These are phyloP conservation scores for Limnephilus marmoratus DNA, from an alignment of 2,888 invertebrate species.

Conservation along the genomic window DNA sequence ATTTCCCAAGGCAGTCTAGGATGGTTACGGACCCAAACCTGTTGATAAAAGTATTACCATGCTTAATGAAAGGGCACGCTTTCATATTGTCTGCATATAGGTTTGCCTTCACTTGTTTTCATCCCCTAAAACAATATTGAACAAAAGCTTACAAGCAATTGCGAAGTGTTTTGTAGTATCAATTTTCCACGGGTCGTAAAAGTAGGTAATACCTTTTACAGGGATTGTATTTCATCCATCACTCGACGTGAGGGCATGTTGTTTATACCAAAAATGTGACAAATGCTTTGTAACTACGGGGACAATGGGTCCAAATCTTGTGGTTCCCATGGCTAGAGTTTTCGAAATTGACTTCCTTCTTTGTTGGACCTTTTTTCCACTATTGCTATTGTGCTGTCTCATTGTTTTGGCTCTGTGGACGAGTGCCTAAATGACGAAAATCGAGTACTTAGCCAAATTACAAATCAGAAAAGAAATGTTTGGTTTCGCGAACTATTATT, in stretches of 20 bases:
- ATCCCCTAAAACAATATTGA: slow-evolving; percentile 4
- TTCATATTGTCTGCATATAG: background rate
- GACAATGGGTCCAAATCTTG: slow-evolving; percentile 52
- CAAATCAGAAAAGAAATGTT: background rate
- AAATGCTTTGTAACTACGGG: slow-evolving; percentile 48
- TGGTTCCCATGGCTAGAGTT: slow-evolving; percentile 53
- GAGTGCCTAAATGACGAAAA: background rate
- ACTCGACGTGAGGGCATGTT: slow-evolving; percentile 47
- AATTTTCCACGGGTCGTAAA: slow-evolving; percentile 40
- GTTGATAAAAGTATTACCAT: background rate
- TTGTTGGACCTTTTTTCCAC: slow-evolving; percentile 39
- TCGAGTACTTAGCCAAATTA: slow-evolving; percentile 11
- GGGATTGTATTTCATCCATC: slow-evolving; percentile 51
- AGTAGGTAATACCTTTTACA: slow-evolving; percentile 26
- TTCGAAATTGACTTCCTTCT: slow-evolving; percentile 41
- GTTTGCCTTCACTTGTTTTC: background rate
- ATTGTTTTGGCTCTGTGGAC: slow-evolving; percentile 41
- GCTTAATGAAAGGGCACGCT: background rate
- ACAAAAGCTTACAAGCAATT: background rate
- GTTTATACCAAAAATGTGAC: slow-evolving; percentile 55
- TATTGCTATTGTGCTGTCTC: slow-evolving; percentile 23
- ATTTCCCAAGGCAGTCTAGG: background rate
- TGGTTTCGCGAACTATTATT: background rate
- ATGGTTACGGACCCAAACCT: background rate
- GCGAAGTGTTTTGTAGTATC: slow-evolving; percentile 7